Conservation (phyloP, 2,797 vertebrate species). For the Coilia nasus region DNA sequence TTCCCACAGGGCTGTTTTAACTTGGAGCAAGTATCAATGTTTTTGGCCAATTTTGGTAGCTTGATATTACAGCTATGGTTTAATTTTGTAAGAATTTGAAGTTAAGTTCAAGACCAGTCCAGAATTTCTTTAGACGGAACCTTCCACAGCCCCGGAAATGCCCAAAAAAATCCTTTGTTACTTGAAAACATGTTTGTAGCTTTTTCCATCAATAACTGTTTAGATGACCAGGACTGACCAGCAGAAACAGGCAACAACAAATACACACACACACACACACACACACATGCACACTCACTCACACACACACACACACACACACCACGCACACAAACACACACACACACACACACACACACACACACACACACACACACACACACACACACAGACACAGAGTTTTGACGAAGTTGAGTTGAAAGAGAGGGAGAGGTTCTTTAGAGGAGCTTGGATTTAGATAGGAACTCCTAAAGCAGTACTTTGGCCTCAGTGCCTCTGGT, state of each 20-base stretch:
- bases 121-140: no score
- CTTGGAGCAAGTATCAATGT: no score
- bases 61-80: no score
- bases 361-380: slow-evolving; percentile 15
- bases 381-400: neutral
- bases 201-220: no score
- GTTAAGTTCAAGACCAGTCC: no score
- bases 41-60: no score
- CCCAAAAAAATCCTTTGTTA: no score
- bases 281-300: slow-evolving; percentile 25
- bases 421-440: neutral
- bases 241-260: neutral
- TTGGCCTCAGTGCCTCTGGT: slow-evolving; percentile 33
- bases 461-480: slow-evolving; percentile 47
- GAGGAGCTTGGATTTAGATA: neutral
- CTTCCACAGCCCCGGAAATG: no score
- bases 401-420: neutral
- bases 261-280: slow-evolving; percentile 20
- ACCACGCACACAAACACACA: no score
- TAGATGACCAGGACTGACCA: neutral
- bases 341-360: slow-evolving; percentile 27
- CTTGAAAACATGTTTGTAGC: no score
- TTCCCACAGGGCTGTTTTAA: no score
- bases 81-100: no score
- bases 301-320: slow-evolving; percentile 16